Conservation (phyloP, 2,797 vertebrate genomes). For the Avahi laniger region DNA sequence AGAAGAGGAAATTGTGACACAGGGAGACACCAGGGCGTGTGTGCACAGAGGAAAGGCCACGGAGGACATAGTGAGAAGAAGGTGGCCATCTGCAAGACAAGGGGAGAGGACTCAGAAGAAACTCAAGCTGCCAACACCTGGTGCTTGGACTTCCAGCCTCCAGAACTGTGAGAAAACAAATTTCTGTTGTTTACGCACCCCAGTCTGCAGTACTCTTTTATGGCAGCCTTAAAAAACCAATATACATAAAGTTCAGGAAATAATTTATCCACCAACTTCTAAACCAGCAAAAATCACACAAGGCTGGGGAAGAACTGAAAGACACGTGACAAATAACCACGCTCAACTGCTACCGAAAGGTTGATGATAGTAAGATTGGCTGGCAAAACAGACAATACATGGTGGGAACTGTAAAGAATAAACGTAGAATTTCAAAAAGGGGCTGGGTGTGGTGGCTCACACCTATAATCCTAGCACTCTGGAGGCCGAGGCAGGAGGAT, state of each 20-base stretch:
- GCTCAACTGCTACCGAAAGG: neutral
- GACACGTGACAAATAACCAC: neutral
- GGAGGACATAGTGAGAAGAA: neutral
- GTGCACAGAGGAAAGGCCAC: neutral
- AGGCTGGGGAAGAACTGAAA: neutral
- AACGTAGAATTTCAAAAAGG: neutral
- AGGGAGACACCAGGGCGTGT: neutral
- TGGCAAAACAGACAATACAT: rapidly evolving
- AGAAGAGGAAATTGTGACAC: neutral
- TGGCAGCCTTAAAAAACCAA: neutral
- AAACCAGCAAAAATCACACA: neutral
- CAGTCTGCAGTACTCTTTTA: neutral
- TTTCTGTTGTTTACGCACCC: no score
- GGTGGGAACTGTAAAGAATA: neutral
- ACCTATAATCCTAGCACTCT: no score
- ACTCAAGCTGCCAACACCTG: no score
- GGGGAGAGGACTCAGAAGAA: neutral
- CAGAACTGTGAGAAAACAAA: neutral
- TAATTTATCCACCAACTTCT: no score
- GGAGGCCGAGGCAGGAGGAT: no score
- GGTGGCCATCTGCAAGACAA: neutral
- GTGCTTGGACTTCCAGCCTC: neutral
- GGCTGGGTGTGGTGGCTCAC: rapidly evolving
- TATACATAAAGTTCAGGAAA: neutral
- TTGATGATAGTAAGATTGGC: rapidly evolving